These are phyloP conservation scores for Drosophila rellima DNA, from an alignment of 2,888 invertebrate species.

Conservation along the genomic window DNA sequence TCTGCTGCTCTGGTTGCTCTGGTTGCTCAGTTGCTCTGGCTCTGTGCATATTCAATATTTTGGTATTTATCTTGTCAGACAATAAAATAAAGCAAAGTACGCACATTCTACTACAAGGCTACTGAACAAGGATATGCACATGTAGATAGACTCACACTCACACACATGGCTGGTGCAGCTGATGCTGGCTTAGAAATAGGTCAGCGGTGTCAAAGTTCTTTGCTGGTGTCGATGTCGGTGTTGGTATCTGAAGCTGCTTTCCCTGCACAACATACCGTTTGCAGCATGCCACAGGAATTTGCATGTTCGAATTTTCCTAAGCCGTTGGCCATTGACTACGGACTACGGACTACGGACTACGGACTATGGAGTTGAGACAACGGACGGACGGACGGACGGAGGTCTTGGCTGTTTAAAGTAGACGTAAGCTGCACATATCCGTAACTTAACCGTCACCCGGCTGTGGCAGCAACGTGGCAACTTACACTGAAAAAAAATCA, in stretches of 20 bases:
- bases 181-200: slow-evolving; percentile 43
- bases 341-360: neutral
- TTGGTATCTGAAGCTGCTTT: slow-evolving; percentile 8
- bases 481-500: neutral
- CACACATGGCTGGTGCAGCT: slow-evolving; percentile 6
- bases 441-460: neutral
- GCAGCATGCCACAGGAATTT: slow-evolving; percentile 69
- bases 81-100: slow-evolving; percentile 81
- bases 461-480: slow-evolving; percentile 9
- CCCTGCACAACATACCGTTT: slow-evolving; percentile 37
- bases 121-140: slow-evolving; percentile 26
- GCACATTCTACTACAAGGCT: slow-evolving; percentile 49
- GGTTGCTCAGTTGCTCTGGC: slow-evolving; percentile 12
- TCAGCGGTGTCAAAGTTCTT: slow-evolving; percentile 60
- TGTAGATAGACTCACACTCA: slow-evolving; percentile 6
- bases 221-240: slow-evolving; percentile 13
- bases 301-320: slow-evolving; percentile 60
- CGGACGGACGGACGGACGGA: neutral
- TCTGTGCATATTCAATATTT: slow-evolving; percentile 75
- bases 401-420: slow-evolving; percentile 24
- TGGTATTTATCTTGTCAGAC: slow-evolving; percentile 82
- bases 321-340: slow-evolving; percentile 35
- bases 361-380: neutral
- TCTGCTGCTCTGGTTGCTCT: neutral
- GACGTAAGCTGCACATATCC: slow-evolving; percentile 31